A percentile compares a stretch with the other conserved stretches of the same genome.
Evolutionary conservation across 1,140 invertebrate genomes (phyloP).

Genomic region (Grapholita molesta): DNA sequence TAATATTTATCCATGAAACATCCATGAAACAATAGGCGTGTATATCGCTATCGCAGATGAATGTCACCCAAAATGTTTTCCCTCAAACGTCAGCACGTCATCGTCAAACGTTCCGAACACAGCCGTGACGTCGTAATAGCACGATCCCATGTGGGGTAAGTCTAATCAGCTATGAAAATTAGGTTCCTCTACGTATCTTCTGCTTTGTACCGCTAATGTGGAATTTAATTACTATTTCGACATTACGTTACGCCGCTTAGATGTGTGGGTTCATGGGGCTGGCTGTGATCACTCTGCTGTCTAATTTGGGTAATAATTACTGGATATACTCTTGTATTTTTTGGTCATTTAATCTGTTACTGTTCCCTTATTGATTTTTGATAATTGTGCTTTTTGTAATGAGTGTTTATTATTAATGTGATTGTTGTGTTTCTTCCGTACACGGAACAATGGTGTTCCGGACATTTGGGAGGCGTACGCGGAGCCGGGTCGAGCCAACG

Average conservation of each 20-base stretch:
- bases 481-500: no score
- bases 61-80: not conserved
- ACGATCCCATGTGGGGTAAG: conserved; percentile 67
- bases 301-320: conserved; percentile 43
- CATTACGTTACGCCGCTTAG: conserved; percentile 53
- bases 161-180: conserved; percentile 78
- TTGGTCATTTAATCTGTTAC: not conserved
- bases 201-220: conserved; percentile 66
- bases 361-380: not conserved
- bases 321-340: conserved; percentile 18
- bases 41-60: no score
- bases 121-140: conserved; percentile 52
- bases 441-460: no score
- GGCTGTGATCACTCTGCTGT: conserved; percentile 50
- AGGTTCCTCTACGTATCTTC: conserved; percentile 71
- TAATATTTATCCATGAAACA: no score
- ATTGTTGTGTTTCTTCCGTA: no score
- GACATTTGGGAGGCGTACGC: no score
- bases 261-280: conserved; percentile 19
- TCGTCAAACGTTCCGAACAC: conserved; percentile 36
- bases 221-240: conserved; percentile 76
- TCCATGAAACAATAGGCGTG: no score
- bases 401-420: no score
- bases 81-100: not conserved
- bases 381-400: no score